These are phyloP conservation scores for Acipenser transmontanus DNA, from an alignment of 2,797 vertebrate species.

Conservation along the genomic window DNA sequence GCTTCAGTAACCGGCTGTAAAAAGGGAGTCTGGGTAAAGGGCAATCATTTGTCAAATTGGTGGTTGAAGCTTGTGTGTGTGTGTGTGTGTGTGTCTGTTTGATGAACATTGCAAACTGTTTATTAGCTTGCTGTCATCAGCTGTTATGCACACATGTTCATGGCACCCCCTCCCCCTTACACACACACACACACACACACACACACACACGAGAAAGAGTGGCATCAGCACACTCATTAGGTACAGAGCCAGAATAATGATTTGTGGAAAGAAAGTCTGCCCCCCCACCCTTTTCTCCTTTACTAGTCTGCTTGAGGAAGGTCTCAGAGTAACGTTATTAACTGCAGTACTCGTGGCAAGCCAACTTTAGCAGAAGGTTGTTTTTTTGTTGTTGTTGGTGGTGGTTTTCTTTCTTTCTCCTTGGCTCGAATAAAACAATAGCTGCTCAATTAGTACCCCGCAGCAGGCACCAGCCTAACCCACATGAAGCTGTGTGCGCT, in stretches of 20 bases:
- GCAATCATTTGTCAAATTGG: too few relatives aligned
- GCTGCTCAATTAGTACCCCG: conserved; percentile 37
- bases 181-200: conserved; percentile 1
- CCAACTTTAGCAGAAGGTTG: conserved; percentile 28
- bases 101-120: too few relatives aligned
- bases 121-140: conserved; percentile 17
- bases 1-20: too few relatives aligned
- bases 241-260: not conserved
- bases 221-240: not conserved
- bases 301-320: conserved; percentile 4
- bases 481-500: conserved; percentile 28
- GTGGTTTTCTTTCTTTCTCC: not conserved
- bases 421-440: conserved; percentile 31
- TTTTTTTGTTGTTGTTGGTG: not conserved
- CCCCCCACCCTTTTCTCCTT: not conserved
- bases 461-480: conserved; percentile 42
- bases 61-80: too few relatives aligned
- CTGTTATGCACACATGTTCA: conserved; percentile 26
- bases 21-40: too few relatives aligned
- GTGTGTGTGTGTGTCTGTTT: too few relatives aligned
- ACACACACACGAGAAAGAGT: not conserved
- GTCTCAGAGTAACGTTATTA: conserved; percentile 3
- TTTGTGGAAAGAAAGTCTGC: not conserved
- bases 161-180: conserved; percentile 46
- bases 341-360: not conserved